Percentiles rank a stretch among this genome's conserved stretches.
Evolutionary conservation across 2,113 vertebrate genomes (phyloP).

Genomic region (Stomatorhinus ivindoensis): DNA sequence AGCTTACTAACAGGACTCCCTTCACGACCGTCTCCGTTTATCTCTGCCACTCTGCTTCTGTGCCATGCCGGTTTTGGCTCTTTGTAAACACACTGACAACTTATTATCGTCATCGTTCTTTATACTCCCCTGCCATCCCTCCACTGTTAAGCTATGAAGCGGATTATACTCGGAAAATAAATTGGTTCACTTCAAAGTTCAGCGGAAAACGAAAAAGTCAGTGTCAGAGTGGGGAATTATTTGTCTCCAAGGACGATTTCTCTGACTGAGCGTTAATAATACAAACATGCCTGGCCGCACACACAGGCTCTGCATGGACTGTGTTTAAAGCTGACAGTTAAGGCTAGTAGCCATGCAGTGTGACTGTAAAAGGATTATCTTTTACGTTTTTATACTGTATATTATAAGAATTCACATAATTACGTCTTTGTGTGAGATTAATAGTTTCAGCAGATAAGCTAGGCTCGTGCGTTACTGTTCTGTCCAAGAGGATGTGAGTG

Average conservation of each 20-base stretch:
- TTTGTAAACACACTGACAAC: not conserved
- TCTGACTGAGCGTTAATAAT: not conserved
- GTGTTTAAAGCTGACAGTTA: not conserved
- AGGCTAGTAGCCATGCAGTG: not conserved
- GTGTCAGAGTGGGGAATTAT: not conserved
- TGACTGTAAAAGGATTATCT: not conserved
- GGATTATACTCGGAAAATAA: constrained; percentile 6
- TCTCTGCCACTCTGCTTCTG: not conserved
- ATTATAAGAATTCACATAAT: not conserved
- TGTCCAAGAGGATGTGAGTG: not conserved
- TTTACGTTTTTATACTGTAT: not conserved
- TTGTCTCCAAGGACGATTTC: not conserved
- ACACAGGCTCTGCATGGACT: not conserved
- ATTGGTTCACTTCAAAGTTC: not conserved
- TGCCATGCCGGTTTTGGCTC: not conserved
- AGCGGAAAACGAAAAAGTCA: not conserved
- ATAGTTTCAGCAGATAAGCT: not conserved
- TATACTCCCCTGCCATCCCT: not conserved
- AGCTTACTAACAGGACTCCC: not conserved
- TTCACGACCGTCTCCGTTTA: not conserved
- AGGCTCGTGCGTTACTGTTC: not conserved
- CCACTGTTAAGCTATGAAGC: not conserved
- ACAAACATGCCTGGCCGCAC: not conserved
- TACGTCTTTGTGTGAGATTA: not conserved
- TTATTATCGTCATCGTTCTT: not conserved